phyloP scores from a whole-genome alignment of 1,140 invertebrate genomes.

The Steinernema khuongi region DNA sequence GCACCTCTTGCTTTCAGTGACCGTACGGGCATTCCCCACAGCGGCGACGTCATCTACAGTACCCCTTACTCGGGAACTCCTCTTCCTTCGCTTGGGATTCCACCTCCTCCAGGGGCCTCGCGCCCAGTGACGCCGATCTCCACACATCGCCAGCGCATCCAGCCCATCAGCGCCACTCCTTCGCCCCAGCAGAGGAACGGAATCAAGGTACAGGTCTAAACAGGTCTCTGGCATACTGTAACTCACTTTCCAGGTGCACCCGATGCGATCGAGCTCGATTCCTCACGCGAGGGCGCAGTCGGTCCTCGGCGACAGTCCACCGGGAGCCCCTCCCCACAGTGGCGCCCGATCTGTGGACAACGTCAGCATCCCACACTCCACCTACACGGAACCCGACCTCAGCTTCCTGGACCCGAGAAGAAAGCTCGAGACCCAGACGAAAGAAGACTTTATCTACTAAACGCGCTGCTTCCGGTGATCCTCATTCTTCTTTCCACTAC shows the following conservation, averaged over 20 bases:
- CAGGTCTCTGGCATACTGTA: background rate
- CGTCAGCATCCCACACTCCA: conserved; percentile 15
- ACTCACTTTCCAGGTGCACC: background rate
- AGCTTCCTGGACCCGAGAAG: conserved; percentile 32
- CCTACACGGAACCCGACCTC: conserved; percentile 28
- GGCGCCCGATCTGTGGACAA: background rate
- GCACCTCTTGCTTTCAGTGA: background rate
- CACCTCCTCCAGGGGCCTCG: conserved; percentile 32
- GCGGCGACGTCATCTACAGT: conserved; percentile 30
- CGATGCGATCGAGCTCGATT: background rate
- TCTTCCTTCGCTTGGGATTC: conserved; percentile 25
- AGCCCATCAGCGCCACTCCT: conserved; percentile 17
- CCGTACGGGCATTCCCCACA: background rate
- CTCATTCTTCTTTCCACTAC: background rate
- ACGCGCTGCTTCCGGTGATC: conserved; percentile 5
- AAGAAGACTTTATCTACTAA: conserved; percentile 37
- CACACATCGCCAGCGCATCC: conserved; percentile 6
- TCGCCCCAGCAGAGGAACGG: background rate
- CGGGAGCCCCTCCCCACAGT: background rate
- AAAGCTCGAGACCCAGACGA: conserved; percentile 32
- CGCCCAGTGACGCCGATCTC: conserved; percentile 32
- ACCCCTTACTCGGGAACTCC: conserved; percentile 36
- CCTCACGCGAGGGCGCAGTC: conserved; percentile 19
- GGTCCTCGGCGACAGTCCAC: conserved; percentile 13
- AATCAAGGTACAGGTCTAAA: conserved; percentile 11